Conservation (phyloP, 1,140 invertebrate genomes). For the Oryctes rhinoceros region DNA sequence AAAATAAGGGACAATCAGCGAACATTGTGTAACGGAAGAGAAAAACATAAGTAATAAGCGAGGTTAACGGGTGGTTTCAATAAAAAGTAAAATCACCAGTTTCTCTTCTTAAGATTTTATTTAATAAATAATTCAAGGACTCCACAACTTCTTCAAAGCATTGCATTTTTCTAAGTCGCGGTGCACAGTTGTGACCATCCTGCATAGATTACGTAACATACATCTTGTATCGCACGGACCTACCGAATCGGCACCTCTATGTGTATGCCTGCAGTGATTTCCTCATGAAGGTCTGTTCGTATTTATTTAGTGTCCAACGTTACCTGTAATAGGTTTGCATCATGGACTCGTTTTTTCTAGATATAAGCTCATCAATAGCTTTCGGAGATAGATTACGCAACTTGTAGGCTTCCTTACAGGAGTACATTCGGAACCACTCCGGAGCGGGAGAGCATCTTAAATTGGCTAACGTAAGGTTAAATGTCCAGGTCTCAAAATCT, state of each 20-base stretch:
- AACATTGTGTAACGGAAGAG: too few species aligned
- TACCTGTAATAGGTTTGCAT: conserved; percentile 25
- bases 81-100: background rate
- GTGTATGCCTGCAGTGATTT: conserved; percentile 3
- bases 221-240: conserved; percentile 4
- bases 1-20: too few species aligned
- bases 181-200: conserved; percentile 6
- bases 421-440: conserved; percentile 74
- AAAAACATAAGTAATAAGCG: too few species aligned
- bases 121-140: too few species aligned
- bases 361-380: conserved; percentile 63
- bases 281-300: background rate
- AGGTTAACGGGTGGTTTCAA: too few species aligned
- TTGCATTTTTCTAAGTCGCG: conserved; percentile 36
- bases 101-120: too few species aligned
- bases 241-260: conserved; percentile 19
- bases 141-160: background rate
- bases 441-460: conserved; percentile 66
- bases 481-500: conserved; percentile 77
- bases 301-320: background rate
- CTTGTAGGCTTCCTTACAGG: conserved; percentile 71
- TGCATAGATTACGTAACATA: conserved; percentile 20
- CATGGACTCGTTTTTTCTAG: conserved; percentile 45
- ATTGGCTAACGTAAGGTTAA: conserved; percentile 83
- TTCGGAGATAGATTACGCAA: conserved; percentile 63